Conservation (phyloP, 2,888 invertebrate species). For the Protophormia terraenovae region DNA sequence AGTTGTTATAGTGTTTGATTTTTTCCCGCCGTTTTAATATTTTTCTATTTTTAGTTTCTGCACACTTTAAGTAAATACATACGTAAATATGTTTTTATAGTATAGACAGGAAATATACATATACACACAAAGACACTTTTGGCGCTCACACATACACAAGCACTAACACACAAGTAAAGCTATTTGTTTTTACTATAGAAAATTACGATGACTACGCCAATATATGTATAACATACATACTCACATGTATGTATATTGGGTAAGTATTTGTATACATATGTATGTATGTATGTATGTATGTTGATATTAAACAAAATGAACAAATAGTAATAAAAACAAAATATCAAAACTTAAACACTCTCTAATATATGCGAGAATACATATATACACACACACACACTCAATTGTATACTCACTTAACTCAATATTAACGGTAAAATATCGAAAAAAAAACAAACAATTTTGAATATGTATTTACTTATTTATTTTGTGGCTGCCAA, state of each 20-base stretch:
- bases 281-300: conserved; percentile 11
- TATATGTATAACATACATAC: neutral
- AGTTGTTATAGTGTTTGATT: neutral
- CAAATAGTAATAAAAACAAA: neutral
- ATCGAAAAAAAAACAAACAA: neutral
- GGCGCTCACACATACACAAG: neutral
- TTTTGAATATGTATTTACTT: neutral
- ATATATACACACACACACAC: neutral
- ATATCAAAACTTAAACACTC: neutral
- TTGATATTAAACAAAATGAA: conserved; percentile 24
- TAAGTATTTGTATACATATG: conserved; percentile 4
- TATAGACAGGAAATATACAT: neutral
- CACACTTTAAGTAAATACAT: neutral
- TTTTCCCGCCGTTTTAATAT: conserved; percentile 70
- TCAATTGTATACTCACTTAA: conserved; percentile 28
- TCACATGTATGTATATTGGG: neutral
- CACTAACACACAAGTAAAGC: neutral
- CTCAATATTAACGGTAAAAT: neutral
- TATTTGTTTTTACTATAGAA: neutral
- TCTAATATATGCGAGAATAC: no score
- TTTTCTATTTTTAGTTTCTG: neutral
- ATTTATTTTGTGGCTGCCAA: neutral
- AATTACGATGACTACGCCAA: neutral
- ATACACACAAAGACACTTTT: neutral
- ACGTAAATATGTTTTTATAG: neutral